Evolutionary conservation across 1,140 invertebrate species (phyloP).

Genomic region (Conus betulinus): DNA sequence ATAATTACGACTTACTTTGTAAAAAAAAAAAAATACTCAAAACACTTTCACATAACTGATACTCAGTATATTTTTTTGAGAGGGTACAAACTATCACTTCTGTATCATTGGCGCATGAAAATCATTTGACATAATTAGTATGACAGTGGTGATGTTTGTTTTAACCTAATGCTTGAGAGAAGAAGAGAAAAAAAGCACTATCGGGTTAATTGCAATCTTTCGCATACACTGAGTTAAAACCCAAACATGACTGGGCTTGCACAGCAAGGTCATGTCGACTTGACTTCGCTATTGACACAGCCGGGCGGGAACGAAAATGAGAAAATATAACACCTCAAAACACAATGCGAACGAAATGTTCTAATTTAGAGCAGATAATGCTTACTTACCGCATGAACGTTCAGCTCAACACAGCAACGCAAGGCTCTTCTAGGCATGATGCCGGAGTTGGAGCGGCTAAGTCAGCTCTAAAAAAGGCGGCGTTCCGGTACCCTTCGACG

Average conservation of each 20-base stretch:
- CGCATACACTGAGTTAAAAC: constrained; percentile 19
- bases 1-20: no score
- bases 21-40: no score
- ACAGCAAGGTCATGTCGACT: not conserved
- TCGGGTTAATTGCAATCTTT: no score
- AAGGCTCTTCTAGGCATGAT: constrained; percentile 69
- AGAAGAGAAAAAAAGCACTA: no score
- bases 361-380: not conserved
- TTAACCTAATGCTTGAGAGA: no score
- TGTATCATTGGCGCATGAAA: no score
- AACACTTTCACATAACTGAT: no score
- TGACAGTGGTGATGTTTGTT: no score
- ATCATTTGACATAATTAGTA: no score
- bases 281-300: not conserved
- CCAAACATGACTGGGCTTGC: constrained; percentile 43
- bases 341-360: constrained; percentile 5
- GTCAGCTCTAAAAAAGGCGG: constrained; percentile 26
- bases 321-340: constrained; percentile 26
- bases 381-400: constrained; percentile 63
- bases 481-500: not conserved
- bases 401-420: constrained; percentile 69
- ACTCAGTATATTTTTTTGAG: no score
- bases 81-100: no score
- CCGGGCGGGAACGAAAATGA: constrained; percentile 17
- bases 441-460: constrained; percentile 5